Conservation (phyloP, 1,140 invertebrate species). For the Mercenaria mercenaria region DNA sequence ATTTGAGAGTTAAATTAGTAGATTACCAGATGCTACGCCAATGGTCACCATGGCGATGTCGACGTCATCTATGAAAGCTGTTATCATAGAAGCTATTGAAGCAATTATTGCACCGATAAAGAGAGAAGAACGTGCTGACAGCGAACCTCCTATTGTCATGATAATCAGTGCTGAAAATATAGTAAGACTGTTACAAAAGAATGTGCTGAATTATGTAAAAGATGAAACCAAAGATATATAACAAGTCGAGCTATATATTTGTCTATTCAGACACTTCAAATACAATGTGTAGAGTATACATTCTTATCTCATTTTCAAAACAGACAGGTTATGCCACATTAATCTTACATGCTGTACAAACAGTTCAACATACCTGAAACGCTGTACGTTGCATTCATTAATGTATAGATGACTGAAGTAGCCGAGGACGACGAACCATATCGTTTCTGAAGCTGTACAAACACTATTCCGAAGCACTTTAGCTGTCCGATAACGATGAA, state of each 20-base stretch:
- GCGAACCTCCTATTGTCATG: slow-evolving; percentile 10
- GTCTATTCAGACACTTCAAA: too few relatives aligned
- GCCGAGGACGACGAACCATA: slow-evolving; percentile 28
- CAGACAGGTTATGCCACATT: too few relatives aligned
- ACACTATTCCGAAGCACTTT: slow-evolving; percentile 40
- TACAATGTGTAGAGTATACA: too few relatives aligned
- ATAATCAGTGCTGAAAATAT: slow-evolving; percentile 31
- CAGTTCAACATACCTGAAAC: slow-evolving; percentile 45
- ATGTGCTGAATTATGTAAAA: too few relatives aligned
- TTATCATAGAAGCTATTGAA: not conserved
- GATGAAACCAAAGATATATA: too few relatives aligned
- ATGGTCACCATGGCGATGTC: not conserved
- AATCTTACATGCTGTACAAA: too few relatives aligned
- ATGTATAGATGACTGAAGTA: slow-evolving; percentile 47
- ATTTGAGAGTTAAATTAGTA: too few relatives aligned
- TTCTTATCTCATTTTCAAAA: too few relatives aligned
- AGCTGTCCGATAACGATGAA: slow-evolving; percentile 45
- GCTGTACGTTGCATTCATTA: slow-evolving; percentile 50
- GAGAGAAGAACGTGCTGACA: not conserved
- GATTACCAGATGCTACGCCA: slow-evolving; percentile 16
- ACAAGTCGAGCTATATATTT: too few relatives aligned
- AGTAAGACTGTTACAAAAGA: too few relatives aligned
- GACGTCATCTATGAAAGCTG: slow-evolving; percentile 22
- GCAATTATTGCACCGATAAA: not conserved
- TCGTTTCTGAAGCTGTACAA: slow-evolving; percentile 33